Conservation (phyloP, 2,888 invertebrate species). For the Axea sp. region DNA sequence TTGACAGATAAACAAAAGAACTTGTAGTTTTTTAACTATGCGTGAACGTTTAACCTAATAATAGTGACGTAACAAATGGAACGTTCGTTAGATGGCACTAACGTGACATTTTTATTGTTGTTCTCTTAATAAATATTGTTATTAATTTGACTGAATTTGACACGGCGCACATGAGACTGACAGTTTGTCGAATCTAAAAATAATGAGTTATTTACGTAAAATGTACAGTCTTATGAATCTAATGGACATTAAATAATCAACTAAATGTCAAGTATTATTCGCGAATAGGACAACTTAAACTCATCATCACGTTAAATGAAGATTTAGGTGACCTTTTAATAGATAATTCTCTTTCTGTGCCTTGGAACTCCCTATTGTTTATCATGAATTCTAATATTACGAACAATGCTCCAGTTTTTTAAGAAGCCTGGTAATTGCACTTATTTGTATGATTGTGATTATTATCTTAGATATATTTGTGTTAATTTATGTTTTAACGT, state of each 20-base stretch:
- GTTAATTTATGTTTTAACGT: no score
- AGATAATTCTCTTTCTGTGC: slow-evolving; percentile 25
- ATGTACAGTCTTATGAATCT: slow-evolving; percentile 4
- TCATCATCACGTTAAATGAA: slow-evolving; percentile 19
- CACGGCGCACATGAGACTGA: slow-evolving; percentile 28
- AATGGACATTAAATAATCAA: neutral
- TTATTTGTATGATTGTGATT: neutral
- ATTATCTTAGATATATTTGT: neutral
- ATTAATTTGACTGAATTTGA: slow-evolving; percentile 32
- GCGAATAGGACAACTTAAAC: neutral
- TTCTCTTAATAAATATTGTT: slow-evolving; percentile 23
- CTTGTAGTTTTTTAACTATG: no score
- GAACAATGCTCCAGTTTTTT: slow-evolving; percentile 88
- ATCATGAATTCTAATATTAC: slow-evolving; percentile 75
- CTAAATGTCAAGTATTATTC: slow-evolving; percentile 9
- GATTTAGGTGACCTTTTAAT: slow-evolving; percentile 43
- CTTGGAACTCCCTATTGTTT: slow-evolving; percentile 60
- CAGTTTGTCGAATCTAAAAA: slow-evolving; percentile 27
- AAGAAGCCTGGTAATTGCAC: slow-evolving; percentile 84
- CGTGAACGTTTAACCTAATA: no score
- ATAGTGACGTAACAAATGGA: no score
- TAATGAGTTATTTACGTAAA: slow-evolving; percentile 26
- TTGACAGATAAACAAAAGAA: no score
- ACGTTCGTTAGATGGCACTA: no score
- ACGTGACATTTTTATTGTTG: slow-evolving; percentile 22